Base-by-base conservation (phyloP, 1,140 invertebrate species). In the Mylabris phalerata region DNA sequence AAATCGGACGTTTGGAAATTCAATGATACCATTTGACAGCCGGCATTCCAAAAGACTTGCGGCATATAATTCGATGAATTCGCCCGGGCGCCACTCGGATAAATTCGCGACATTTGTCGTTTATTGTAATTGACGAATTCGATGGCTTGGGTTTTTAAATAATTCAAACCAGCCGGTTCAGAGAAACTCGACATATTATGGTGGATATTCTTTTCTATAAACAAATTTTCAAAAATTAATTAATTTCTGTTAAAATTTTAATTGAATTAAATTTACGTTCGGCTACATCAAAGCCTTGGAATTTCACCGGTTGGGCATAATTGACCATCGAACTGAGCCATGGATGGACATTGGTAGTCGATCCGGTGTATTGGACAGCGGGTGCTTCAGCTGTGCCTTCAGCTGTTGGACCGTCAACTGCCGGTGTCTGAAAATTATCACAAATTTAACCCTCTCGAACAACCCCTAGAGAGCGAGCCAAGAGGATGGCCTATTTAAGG, bases 111-210 rank as follows among this genome's bases (percentile, higher is more conserved):
- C 86, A 97, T 95, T 80, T 99, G 98, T 7, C 95, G 82, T 78
- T 99, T 99, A 79, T 99, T 99, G 75, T 99, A 99, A 84, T 99
- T 98, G 60, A 98, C 95, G 79, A 99, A 98, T 73, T 99, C 95
- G 50, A 98, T 95, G 52, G 96, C 93, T 70, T 92, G 88, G 58
- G 92, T 87, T 79, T 98, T 98, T 40, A 99, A 78, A 73, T 95
- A 93, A 72, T 90, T 93, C 71, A 99, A 83, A 59, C 95, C 96
- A 42, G 93, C 87, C 11, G 90, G 95, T 79, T 99, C 97, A 67
- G 94, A 93, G 78, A 98, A 99, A 43, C 95, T 98, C 41, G 95
- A 98, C 97, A 99, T 99, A 74, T 98, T 94, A 78, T 93, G 90
- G 78, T 95, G 87, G 67, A 95, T 85, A 77, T 98, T 96, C 73